Percentiles rank a stretch among this genome's conserved stretches.
These are phyloP conservation scores for Onychomys leucogaster DNA, from an alignment of 2,797 vertebrate genomes.

Conservation along the genomic window DNA sequence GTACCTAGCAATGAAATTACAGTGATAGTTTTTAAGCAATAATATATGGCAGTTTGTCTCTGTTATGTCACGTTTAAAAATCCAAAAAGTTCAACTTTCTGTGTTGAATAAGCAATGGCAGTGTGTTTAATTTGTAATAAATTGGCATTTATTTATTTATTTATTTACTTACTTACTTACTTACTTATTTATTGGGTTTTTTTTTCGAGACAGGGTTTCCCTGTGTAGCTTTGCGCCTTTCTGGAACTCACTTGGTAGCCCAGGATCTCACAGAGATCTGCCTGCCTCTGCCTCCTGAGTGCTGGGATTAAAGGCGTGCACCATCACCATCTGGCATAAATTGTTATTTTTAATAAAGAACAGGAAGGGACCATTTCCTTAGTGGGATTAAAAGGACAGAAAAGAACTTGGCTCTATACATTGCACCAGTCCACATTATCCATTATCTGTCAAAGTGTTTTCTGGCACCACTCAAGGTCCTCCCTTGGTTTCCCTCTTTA, in stretches of 20 bases:
- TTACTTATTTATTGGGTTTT: too few species aligned
- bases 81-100: background rate
- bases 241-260: too few species aligned
- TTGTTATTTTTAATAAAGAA: background rate
- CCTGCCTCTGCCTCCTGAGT: too few species aligned
- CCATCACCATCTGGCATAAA: too few species aligned
- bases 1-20: conserved; percentile 32
- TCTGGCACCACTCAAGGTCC: background rate
- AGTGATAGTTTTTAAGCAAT: background rate
- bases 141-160: too few species aligned
- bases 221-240: too few species aligned
- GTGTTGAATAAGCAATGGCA: background rate
- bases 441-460: background rate
- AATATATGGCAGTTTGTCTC: background rate
- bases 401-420: background rate
- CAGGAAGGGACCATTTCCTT: background rate
- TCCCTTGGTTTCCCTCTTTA: conserved; percentile 19
- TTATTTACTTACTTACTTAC: too few species aligned
- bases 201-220: too few species aligned
- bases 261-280: too few species aligned
- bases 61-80: conserved; percentile 16
- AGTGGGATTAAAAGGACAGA: background rate
- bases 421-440: background rate
- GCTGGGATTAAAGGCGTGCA: too few species aligned
- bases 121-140: background rate